phyloP scores from a whole-genome alignment of 2,888 invertebrate species.

The Eledona agricola region DNA sequence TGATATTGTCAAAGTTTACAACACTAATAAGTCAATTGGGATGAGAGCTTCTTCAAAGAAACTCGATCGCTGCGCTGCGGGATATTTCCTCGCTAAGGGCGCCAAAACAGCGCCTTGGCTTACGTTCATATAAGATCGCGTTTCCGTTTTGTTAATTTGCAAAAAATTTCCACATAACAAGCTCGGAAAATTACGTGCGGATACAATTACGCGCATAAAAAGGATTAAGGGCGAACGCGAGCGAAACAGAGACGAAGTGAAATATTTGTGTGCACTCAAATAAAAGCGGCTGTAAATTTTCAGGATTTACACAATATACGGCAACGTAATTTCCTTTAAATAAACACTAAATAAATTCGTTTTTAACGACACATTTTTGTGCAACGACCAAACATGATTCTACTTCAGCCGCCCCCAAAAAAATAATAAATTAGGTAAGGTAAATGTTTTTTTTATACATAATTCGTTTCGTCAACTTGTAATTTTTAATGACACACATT shows the following conservation, averaged over 20 bases:
- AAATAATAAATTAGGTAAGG: no score
- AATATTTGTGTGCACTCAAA: conserved; percentile 16
- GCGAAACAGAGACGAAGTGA: conserved; percentile 11
- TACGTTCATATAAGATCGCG: background rate
- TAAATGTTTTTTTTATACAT: no score
- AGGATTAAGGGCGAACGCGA: background rate
- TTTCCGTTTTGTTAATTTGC: conserved; percentile 16
- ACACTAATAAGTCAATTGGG: conserved; percentile 23
- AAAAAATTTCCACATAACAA: conserved; percentile 26
- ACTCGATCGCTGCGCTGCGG: conserved; percentile 15
- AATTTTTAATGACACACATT: no score
- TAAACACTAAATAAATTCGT: conserved; percentile 50
- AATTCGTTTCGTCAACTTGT: no score
- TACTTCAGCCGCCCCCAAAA: no score
- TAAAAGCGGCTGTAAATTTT: conserved; percentile 15
- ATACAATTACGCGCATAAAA: conserved; percentile 26
- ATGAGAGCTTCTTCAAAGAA: conserved; percentile 15
- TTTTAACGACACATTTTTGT: conserved; percentile 46
- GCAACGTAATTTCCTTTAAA: conserved; percentile 51
- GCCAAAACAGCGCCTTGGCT: conserved; percentile 4
- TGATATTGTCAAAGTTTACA: conserved; percentile 20
- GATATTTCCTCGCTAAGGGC: no score
- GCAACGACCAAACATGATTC: no score
- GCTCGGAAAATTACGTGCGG: conserved; percentile 21
- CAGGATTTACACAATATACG: conserved; percentile 24